Percentiles rank a stretch among this genome's conserved stretches.
Conservation (phyloP, 2,113 vertebrate species). For the Stictonetta naevosa region DNA sequence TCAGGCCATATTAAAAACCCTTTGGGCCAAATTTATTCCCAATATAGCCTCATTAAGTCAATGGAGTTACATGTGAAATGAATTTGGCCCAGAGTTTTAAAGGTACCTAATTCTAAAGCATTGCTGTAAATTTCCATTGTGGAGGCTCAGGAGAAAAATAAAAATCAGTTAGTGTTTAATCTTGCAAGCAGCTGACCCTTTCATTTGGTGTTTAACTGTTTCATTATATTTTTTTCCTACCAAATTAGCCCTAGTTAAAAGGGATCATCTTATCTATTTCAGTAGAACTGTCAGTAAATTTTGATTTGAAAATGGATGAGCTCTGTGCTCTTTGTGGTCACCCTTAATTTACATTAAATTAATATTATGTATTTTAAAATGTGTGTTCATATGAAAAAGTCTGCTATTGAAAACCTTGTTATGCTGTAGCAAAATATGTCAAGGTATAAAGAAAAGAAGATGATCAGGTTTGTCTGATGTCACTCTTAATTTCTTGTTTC, state of each 20-base stretch:
- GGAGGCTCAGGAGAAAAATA: slow-evolving; percentile 8
- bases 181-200: slow-evolving; percentile 56
- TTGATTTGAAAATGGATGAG: slow-evolving; percentile 72
- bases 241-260: slow-evolving; percentile 75
- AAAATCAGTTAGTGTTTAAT: slow-evolving; percentile 35
- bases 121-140: slow-evolving; percentile 21
- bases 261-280: slow-evolving; percentile 73
- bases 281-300: slow-evolving; percentile 20
- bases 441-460: slow-evolving; percentile 46
- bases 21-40: slow-evolving; percentile 52
- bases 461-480: slow-evolving; percentile 42
- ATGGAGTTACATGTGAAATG: not conserved
- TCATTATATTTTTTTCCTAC: slow-evolving; percentile 67
- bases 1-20: slow-evolving; percentile 34
- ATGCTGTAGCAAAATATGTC: slow-evolving; percentile 16
- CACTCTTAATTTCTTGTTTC: not conserved
- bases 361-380: slow-evolving; percentile 46
- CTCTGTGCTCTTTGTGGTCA: slow-evolving; percentile 31
- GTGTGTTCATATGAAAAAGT: not conserved
- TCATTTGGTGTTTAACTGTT: slow-evolving; percentile 67
- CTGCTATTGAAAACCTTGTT: slow-evolving; percentile 33
- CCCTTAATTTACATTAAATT: slow-evolving; percentile 70
- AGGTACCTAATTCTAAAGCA: not conserved
- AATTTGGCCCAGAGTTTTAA: slow-evolving; percentile 31
- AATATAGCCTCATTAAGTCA: not conserved